These are phyloP conservation scores for Biston betularia DNA, from an alignment of 2,888 invertebrate genomes.

Conservation along the genomic window DNA sequence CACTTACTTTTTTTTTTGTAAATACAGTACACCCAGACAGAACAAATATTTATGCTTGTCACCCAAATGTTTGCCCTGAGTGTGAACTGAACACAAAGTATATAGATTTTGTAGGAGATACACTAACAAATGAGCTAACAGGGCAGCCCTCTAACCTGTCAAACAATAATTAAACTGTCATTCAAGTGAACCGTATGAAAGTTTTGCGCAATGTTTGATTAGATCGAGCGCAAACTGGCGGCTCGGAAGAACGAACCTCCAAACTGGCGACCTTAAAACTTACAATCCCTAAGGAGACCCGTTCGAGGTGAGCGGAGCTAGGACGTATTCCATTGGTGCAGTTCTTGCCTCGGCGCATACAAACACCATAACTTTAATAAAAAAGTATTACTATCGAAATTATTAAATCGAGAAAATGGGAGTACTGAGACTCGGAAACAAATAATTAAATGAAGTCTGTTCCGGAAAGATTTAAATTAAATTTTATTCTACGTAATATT, in stretches of 20 bases:
- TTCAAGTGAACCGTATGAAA: constrained; percentile 22
- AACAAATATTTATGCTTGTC: too few relatives aligned
- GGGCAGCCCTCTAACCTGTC: constrained; percentile 5
- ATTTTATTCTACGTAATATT: too few relatives aligned
- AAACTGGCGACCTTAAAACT: constrained; percentile 33
- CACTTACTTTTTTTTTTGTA: too few relatives aligned
- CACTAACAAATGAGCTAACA: not conserved
- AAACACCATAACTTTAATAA: not conserved
- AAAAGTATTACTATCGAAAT: too few relatives aligned
- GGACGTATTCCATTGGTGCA: not conserved
- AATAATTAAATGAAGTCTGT: too few relatives aligned
- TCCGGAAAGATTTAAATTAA: too few relatives aligned
- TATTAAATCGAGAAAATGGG: too few relatives aligned
- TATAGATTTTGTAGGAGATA: too few relatives aligned
- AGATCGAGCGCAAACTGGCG: constrained; percentile 38
- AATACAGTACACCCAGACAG: too few relatives aligned
- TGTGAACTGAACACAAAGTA: too few relatives aligned
- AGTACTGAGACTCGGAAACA: too few relatives aligned
- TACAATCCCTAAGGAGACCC: constrained; percentile 31
- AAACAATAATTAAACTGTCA: constrained; percentile 30
- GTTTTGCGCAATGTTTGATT: constrained; percentile 37
- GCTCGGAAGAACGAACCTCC: constrained; percentile 30
- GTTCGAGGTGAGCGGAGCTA: not conserved
- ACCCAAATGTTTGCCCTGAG: too few relatives aligned
- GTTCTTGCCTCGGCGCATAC: not conserved